Evolutionary conservation across 2,113 vertebrate species (phyloP).

Genomic region (Ptilorrhoa leucosticta): DNA sequence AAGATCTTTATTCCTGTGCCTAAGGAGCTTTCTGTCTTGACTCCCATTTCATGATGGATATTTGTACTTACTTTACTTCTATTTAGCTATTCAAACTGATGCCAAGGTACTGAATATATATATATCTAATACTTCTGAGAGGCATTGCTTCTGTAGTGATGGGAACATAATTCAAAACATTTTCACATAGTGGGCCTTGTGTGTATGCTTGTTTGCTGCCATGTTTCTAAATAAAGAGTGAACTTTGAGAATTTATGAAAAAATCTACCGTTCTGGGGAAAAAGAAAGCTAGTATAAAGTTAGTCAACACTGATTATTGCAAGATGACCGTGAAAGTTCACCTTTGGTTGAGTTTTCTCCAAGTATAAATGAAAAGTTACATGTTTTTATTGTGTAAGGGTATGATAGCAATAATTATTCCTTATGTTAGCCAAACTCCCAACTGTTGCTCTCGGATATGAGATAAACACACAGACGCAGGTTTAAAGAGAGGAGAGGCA

Average conservation of each 20-base stretch:
- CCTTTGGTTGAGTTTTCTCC: not conserved
- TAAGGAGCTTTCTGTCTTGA: not conserved
- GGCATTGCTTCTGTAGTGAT: not conserved
- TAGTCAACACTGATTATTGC: not conserved
- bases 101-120: not conserved
- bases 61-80: not conserved
- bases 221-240: not conserved
- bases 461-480: too few species aligned
- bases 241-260: not conserved
- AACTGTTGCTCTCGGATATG: too few species aligned
- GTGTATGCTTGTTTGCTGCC: not conserved
- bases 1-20: not conserved
- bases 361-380: not conserved
- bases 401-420: not conserved
- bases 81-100: not conserved
- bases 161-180: not conserved
- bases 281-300: not conserved
- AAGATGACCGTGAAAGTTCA: not conserved
- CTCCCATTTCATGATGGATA: not conserved
- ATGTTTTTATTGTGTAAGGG: not conserved
- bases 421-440: not conserved
- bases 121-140: not conserved
- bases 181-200: not conserved
- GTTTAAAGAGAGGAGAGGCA: too few species aligned
- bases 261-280: not conserved